A percentile compares a stretch with the other conserved stretches of the same genome.
These are phyloP conservation scores for Nomia melanderi DNA, from an alignment of 1,140 invertebrate genomes.

Conservation along the genomic window DNA sequence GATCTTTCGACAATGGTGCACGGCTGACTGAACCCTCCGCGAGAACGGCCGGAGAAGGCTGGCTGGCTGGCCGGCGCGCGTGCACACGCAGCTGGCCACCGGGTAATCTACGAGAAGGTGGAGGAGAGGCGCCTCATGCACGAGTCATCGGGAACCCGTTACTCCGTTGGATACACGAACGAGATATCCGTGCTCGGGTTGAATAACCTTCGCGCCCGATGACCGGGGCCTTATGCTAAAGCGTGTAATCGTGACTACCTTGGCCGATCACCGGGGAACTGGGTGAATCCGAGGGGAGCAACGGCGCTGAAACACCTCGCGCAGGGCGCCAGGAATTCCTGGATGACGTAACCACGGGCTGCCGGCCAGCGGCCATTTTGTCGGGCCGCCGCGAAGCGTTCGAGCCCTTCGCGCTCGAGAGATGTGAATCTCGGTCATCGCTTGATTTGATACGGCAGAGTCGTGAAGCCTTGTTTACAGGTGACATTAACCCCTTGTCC, in stretches of 20 bases:
- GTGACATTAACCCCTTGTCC: too few species aligned
- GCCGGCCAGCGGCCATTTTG: too few species aligned
- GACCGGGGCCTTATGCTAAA: constrained; percentile 71
- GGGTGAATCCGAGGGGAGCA: constrained; percentile 54
- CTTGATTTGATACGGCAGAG: too few species aligned
- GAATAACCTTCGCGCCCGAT: constrained; percentile 75
- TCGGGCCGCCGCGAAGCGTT: too few species aligned
- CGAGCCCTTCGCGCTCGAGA: too few species aligned
- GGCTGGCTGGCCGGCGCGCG: constrained; percentile 13
- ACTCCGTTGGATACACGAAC: constrained; percentile 61
- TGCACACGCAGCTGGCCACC: not conserved
- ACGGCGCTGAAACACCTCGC: not conserved
- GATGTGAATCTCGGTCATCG: too few species aligned
- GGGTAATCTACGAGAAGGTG: constrained; percentile 54
- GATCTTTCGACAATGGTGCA: constrained; percentile 77
- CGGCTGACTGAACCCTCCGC: constrained; percentile 78
- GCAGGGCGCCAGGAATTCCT: not conserved
- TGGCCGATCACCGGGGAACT: constrained; percentile 55
- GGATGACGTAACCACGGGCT: not conserved
- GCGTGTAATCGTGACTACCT: constrained; percentile 38
- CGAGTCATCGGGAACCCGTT: constrained; percentile 65
- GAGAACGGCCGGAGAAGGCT: constrained; percentile 47
- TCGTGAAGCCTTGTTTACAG: too few species aligned
- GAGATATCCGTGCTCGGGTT: constrained; percentile 70
- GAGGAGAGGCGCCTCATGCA: constrained; percentile 48